Conservation (phyloP, 2,797 vertebrate genomes). For the Acropternis orthonyx region DNA sequence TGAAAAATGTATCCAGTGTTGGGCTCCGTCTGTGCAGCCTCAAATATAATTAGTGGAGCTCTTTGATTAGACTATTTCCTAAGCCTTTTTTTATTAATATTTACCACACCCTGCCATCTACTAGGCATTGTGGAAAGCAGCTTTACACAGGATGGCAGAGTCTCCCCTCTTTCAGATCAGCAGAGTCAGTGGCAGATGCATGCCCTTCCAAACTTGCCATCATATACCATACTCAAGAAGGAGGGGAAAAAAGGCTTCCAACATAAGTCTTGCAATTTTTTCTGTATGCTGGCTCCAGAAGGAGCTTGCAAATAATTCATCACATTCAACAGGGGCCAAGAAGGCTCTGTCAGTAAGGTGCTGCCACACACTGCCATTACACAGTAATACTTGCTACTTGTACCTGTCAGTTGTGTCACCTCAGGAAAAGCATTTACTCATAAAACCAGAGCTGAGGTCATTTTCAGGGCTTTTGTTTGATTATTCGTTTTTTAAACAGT, state of each 20-base stretch:
- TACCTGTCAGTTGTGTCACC: rapidly evolving
- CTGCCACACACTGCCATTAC: not conserved
- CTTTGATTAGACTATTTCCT: not conserved
- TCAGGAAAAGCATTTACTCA: not conserved
- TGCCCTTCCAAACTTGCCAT: not conserved
- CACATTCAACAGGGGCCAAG: not conserved
- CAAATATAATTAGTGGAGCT: not conserved
- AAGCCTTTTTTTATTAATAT: not conserved
- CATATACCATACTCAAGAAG: not conserved
- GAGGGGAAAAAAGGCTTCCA: not conserved
- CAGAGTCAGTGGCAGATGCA: not conserved
- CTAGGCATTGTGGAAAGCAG: not conserved
- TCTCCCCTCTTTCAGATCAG: not conserved
- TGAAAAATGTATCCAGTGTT: not conserved
- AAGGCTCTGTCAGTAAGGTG: not conserved
- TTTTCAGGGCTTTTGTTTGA: not conserved
- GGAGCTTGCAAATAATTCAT: not conserved
- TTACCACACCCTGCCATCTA: not conserved
- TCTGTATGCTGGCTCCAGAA: not conserved
- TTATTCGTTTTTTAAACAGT: not conserved
- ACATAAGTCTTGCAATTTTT: not conserved
- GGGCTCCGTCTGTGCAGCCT: not conserved
- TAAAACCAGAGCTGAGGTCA: not conserved
- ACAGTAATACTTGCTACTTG: rapidly evolving
- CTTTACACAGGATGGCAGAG: not conserved